These are phyloP conservation scores for Alloplasta piceator DNA, from an alignment of 2,888 invertebrate species.

Conservation along the genomic window DNA sequence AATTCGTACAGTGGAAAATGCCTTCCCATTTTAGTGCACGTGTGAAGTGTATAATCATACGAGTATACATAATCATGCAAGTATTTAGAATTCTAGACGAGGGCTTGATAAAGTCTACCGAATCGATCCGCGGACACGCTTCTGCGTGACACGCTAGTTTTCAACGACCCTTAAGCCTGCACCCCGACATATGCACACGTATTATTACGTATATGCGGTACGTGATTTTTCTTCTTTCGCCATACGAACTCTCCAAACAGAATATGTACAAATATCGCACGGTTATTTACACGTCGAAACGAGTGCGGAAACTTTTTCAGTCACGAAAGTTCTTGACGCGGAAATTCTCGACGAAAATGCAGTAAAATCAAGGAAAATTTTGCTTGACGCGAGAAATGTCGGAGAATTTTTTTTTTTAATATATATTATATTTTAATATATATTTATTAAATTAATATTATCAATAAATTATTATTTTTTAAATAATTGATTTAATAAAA, in stretches of 20 bases:
- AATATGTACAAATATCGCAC: neutral
- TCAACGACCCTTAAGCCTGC: constrained; percentile 35
- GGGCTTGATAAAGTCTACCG: constrained; percentile 62
- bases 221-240: neutral
- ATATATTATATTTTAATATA: too few relatives aligned
- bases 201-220: neutral
- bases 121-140: constrained; percentile 67
- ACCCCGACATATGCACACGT: neutral
- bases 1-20: too few relatives aligned
- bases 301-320: neutral
- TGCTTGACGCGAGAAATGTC: neutral
- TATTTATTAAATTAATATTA: too few relatives aligned
- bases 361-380: neutral
- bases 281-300: neutral
- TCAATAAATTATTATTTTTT: too few relatives aligned
- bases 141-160: constrained; percentile 62
- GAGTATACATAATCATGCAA: constrained; percentile 4
- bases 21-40: too few relatives aligned
- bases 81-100: constrained; percentile 17
- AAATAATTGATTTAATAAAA: too few relatives aligned
- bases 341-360: neutral
- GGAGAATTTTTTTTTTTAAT: too few relatives aligned
- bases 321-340: neutral
- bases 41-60: neutral
- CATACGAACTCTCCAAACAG: neutral